These are phyloP conservation scores for Hippolais icterina DNA, from an alignment of 2,113 vertebrate genomes.

Conservation along the genomic window DNA sequence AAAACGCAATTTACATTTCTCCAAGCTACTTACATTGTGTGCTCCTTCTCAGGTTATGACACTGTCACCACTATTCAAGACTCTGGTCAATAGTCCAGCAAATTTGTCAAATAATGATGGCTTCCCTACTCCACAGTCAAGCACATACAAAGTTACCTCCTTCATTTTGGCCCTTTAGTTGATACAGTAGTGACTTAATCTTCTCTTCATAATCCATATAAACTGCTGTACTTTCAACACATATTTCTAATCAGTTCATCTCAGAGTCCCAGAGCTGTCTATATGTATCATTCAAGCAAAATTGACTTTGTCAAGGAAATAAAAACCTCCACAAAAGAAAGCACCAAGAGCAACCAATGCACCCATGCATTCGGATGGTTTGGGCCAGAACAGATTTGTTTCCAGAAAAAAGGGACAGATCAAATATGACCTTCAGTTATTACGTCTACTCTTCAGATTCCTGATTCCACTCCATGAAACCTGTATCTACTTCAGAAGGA, in stretches of 20 bases:
- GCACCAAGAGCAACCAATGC: background rate
- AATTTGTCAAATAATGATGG: background rate
- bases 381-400: background rate
- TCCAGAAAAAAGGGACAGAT: background rate
- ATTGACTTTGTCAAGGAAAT: background rate
- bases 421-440: background rate
- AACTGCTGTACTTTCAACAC: background rate
- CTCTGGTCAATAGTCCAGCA: background rate
- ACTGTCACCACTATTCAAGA: background rate
- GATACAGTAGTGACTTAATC: background rate
- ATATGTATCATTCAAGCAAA: background rate
- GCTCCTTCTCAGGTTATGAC: background rate
- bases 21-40: background rate
- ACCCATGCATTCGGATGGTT: rapidly evolving
- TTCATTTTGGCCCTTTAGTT: background rate
- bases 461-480: background rate
- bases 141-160: background rate
- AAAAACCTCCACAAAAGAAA: background rate
- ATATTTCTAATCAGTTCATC: background rate
- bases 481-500: background rate
- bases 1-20: background rate
- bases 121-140: background rate
- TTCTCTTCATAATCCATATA: background rate
- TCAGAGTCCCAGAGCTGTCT: background rate
- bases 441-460: background rate